These are phyloP conservation scores for Tragelaphus strepsiceros DNA, from an alignment of 2,113 vertebrate genomes.

Conservation along the genomic window DNA sequence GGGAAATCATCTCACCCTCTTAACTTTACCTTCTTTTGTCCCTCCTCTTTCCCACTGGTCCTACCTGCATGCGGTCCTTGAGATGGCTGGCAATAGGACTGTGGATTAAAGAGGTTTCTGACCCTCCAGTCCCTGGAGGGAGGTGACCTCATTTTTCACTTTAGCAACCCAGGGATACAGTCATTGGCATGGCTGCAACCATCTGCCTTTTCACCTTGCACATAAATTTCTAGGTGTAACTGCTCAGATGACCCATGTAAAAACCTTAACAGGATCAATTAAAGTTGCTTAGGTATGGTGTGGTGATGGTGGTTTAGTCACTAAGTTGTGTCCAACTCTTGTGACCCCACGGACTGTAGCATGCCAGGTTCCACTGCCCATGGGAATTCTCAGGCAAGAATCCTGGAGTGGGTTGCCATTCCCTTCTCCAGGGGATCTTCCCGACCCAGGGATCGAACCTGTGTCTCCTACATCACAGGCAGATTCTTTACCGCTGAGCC, in stretches of 20 bases:
- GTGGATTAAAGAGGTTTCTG: not conserved
- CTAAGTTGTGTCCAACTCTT: not conserved
- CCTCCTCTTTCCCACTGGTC: not conserved
- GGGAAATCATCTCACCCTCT: not conserved
- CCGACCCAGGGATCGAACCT: not conserved
- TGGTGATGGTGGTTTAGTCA: not conserved
- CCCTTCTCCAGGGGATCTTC: not conserved
- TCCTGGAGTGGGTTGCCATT: not conserved
- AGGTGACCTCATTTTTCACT: not conserved
- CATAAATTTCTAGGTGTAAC: slow-evolving; percentile 31
- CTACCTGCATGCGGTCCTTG: not conserved
- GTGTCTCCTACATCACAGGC: not conserved
- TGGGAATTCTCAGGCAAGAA: not conserved
- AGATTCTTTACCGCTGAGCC: not conserved
- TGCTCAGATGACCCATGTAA: slow-evolving; percentile 6
- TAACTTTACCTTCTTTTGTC: not conserved
- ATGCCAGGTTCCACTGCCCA: not conserved
- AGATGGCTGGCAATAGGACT: not conserved
- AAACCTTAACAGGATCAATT: slow-evolving; percentile 56
- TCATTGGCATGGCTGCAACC: not conserved
- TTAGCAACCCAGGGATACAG: not conserved
- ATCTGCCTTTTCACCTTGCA: slow-evolving; percentile 18
- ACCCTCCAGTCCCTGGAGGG: not conserved
- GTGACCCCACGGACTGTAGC: not conserved
- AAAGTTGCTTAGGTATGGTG: slow-evolving; percentile 23